phyloP scores from a whole-genome alignment of 2,113 vertebrate genomes.

The Balaeniceps rex region DNA sequence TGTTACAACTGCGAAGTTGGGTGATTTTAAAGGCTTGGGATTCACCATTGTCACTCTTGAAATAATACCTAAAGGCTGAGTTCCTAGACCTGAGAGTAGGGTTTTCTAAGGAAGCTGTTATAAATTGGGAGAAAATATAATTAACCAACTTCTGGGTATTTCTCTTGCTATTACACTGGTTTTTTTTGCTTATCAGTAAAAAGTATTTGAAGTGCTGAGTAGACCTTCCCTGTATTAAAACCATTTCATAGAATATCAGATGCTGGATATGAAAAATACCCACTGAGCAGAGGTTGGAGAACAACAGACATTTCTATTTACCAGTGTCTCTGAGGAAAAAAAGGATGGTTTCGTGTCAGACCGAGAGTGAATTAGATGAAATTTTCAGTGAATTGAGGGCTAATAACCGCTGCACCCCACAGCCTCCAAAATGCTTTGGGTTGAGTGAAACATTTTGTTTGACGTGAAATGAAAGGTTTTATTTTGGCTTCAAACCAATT shows the following conservation, averaged over 20 bases:
- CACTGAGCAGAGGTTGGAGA: neutral
- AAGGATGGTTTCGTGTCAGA: neutral
- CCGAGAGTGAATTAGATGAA: neutral
- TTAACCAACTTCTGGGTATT: neutral
- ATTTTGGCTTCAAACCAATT: conserved; percentile 48
- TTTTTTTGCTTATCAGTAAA: neutral
- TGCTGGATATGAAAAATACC: neutral
- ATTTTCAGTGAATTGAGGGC: conserved; percentile 9
- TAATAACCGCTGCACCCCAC: neutral
- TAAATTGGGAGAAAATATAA: neutral
- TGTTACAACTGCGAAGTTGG: neutral
- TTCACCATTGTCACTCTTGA: neutral
- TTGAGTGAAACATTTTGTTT: conserved; percentile 24
- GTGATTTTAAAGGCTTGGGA: neutral
- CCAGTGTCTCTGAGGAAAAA: neutral
- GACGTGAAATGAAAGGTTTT: neutral
- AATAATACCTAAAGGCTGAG: neutral
- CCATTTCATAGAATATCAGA: neutral
- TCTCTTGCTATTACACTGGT: neutral
- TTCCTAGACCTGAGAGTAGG: neutral
- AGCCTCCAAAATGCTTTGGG: neutral
- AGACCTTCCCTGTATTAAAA: neutral
- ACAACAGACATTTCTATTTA: neutral
- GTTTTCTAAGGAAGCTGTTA: neutral
- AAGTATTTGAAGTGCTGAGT: neutral